Base-by-base conservation (phyloP, 1,140 invertebrate genomes). In the Latrodectus geometricus region DNA sequence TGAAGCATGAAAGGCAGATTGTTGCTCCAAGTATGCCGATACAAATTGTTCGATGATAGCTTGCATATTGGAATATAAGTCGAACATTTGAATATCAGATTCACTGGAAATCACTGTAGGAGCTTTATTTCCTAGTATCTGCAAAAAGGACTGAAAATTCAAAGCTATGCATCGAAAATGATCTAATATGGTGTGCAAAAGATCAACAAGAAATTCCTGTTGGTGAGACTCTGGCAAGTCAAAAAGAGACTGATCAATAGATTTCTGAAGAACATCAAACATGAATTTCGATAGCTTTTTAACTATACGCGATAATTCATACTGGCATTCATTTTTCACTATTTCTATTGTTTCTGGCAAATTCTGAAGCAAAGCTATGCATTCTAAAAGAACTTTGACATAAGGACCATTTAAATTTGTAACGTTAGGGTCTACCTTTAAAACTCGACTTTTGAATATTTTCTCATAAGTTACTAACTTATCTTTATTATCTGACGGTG, bases 31-130 rank as follows among this genome's bases (percentile, higher is more conserved):
- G 15, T 86, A 86, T 23, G 9, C 17, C 5, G 50, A 48, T 0
- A 86, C 56, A 23, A 86, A 86, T 14, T 86, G 20, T 61, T 86
- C 83, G 56, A 86, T 49, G 17, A 50, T 12, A 12, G 14, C n/a
- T 20, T 86, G 97, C 52, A 97, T 95, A 89, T 95, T 95, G 54
- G 94, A 94, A 96, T 97, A 98, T 88, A 97, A 95, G 91, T 97
- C 95, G 12, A 94, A 93, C 89, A 96, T 94, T 88, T 95, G 94
- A 21, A 52, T 69, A 35, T 21, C 11, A 5, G 54, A 15, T 0
- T 83, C 80, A 11, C 15, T 35, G 14, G 52, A 17, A 20, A 15
- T 54, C 5, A 2, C 11, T 9, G 14, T 35, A 17, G 61, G 15
- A 4, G 23, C 20, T 9, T 50, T 14, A 14, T 86, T 70, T 15